A percentile compares a stretch with the other conserved stretches of the same genome.
phyloP scores from a whole-genome alignment of 1,140 invertebrate genomes.

The Hycleus phaleratus region DNA sequence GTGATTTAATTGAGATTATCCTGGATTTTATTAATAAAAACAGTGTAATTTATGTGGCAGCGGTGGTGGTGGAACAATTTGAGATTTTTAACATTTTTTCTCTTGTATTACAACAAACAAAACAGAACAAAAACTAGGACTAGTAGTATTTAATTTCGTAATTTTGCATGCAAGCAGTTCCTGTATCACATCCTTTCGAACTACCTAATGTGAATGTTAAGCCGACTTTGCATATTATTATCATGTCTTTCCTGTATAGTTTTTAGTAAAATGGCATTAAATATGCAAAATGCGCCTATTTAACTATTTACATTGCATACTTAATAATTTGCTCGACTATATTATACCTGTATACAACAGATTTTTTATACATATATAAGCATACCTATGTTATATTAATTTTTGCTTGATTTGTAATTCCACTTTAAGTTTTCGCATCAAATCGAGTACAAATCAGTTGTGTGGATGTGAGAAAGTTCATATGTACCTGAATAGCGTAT shows the following conservation, averaged over 20 bases:
- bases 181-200: slow-evolving; percentile 12
- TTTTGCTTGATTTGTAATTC: not conserved
- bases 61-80: too few relatives aligned
- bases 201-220: slow-evolving; percentile 19
- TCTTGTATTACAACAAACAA: too few relatives aligned
- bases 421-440: not conserved
- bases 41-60: too few relatives aligned
- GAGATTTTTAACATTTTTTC: too few relatives aligned
- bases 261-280: slow-evolving; percentile 3
- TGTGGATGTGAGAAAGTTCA: slow-evolving; percentile 3
- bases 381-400: not conserved
- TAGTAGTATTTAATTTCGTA: slow-evolving; percentile 1
- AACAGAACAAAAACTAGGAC: too few relatives aligned
- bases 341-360: not conserved
- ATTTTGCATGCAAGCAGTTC: slow-evolving; percentile 19
- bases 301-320: not conserved
- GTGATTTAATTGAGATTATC: too few relatives aligned
- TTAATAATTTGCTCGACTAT: not conserved
- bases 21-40: too few relatives aligned
- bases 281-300: slow-evolving; percentile 12
- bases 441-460: slow-evolving; percentile 2
- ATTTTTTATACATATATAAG: not conserved
- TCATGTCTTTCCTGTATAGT: slow-evolving; percentile 13
- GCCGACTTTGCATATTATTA: slow-evolving; percentile 20
- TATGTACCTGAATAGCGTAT: slow-evolving; percentile 10